These are phyloP conservation scores for Rhinogobius similis DNA, from an alignment of 2,113 vertebrate species.

Conservation along the genomic window DNA sequence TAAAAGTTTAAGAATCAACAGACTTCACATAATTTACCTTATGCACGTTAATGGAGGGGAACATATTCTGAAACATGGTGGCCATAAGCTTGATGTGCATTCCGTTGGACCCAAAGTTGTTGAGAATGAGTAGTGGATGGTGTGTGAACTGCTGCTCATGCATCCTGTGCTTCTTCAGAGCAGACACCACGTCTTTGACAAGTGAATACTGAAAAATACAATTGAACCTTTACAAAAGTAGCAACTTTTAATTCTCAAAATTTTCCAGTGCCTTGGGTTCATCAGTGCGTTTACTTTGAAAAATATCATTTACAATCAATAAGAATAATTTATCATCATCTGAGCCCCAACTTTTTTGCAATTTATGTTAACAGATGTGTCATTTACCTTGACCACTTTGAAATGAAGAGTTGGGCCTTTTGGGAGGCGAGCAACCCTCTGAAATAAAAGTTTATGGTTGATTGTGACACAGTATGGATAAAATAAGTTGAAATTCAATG, in stretches of 20 bases:
- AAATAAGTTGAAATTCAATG: not conserved
- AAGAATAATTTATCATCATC: constrained; percentile 55
- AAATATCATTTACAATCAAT: constrained; percentile 69
- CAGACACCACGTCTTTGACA: constrained; percentile 86
- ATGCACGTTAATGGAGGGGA: constrained; percentile 93
- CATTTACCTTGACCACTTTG: constrained; percentile 80
- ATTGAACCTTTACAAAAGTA: not conserved
- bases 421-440: constrained; percentile 89
- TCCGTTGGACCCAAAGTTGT: constrained; percentile 86
- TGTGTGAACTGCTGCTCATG: constrained; percentile 91
- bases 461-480: not conserved
- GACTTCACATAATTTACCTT: constrained; percentile 66
- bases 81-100: constrained; percentile 94
- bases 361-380: not conserved
- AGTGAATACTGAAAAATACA: constrained; percentile 80
- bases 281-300: constrained; percentile 80
- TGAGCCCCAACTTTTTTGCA: constrained; percentile 21
- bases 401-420: constrained; percentile 90
- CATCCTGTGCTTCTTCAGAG: constrained; percentile 90
- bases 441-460: not conserved
- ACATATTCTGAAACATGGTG: constrained; percentile 94
- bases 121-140: constrained; percentile 88
- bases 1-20: not conserved
- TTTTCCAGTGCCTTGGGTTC: constrained; percentile 1
- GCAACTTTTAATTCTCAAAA: rapidly evolving